Percentiles rank a stretch among this genome's conserved stretches.
Conservation (phyloP, 2,888 invertebrate species). For the Trimorus sp. region DNA sequence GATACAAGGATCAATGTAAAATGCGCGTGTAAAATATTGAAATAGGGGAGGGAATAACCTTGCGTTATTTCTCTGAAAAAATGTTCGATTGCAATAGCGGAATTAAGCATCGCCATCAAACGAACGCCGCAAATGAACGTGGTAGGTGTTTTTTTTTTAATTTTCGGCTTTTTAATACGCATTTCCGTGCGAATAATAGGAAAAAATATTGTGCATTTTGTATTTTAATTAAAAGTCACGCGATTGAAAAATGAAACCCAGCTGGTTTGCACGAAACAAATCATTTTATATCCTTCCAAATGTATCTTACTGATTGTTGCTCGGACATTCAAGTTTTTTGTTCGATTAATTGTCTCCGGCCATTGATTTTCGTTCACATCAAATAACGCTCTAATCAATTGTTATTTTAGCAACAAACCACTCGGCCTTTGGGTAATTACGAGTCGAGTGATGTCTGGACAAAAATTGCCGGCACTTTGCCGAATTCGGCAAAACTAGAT, state of each 20-base stretch:
- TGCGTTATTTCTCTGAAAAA: too few species aligned
- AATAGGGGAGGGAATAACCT: too few species aligned
- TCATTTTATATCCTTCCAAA: not conserved
- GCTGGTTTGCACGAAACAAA: not conserved
- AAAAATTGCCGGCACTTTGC: not conserved
- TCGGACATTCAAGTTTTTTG: not conserved
- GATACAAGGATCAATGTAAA: too few species aligned
- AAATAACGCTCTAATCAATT: not conserved
- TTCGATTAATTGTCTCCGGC: not conserved
- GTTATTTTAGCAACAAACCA: not conserved
- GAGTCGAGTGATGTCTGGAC: not conserved
- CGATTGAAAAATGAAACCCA: not conserved
- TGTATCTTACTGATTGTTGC: not conserved
- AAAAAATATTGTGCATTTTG: not conserved
- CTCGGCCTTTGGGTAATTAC: not conserved
- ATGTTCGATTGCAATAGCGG: too few species aligned
- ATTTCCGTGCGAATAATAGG: too few species aligned
- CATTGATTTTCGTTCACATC: not conserved
- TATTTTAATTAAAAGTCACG: not conserved
- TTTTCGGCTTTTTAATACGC: too few species aligned
- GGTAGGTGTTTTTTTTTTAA: too few species aligned
- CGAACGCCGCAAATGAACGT: too few species aligned
- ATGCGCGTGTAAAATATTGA: too few species aligned
- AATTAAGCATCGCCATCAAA: too few species aligned
- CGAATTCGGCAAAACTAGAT: not conserved